Percentiles rank a stretch among this genome's conserved stretches.
Conservation (phyloP, 1,140 invertebrate species). For the Daktulosphaira vitifoliae region DNA sequence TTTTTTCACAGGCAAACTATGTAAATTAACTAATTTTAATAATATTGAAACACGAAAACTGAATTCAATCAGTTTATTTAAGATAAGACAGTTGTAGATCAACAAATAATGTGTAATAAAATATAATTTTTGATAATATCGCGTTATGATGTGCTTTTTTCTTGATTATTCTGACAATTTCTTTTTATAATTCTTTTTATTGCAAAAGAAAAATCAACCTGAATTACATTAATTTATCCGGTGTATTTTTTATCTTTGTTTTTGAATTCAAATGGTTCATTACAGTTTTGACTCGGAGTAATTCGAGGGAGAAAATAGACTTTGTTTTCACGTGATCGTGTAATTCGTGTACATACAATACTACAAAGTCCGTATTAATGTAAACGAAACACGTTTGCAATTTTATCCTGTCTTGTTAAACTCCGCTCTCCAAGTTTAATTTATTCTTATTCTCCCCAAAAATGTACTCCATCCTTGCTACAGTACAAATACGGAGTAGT, state of each 20-base stretch:
- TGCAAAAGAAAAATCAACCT: background rate
- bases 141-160: no score
- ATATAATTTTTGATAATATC: no score
- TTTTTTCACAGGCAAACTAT: no score
- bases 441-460: background rate
- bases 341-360: background rate
- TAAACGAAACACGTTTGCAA: constrained; percentile 33
- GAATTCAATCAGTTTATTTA: no score
- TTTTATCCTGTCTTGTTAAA: constrained; percentile 20
- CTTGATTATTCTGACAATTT: no score
- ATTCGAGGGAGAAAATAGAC: background rate
- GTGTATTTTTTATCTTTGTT: constrained; percentile 3
- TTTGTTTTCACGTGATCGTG: background rate
- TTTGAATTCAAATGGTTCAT: constrained; percentile 27
- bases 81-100: no score
- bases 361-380: background rate
- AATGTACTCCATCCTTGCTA: no score
- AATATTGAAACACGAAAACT: no score
- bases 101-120: no score
- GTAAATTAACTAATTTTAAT: no score
- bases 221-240: constrained; percentile 18
- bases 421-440: background rate
- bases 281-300: background rate
- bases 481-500: no score
- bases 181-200: no score